phyloP scores from a whole-genome alignment of 2,797 vertebrate genomes.

The Scleropages formosus region DNA sequence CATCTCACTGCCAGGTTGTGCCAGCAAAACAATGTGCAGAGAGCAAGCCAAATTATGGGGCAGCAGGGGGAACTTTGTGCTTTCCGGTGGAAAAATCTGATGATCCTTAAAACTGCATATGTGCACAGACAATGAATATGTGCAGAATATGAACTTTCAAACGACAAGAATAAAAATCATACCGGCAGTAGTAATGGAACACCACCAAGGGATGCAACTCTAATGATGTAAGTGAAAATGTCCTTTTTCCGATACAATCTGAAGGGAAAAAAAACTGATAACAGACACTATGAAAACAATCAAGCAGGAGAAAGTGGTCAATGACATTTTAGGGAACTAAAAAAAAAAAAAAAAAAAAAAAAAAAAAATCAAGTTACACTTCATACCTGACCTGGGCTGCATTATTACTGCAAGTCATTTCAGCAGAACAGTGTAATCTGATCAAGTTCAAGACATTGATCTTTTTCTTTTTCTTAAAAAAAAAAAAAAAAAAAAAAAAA shows the following conservation, averaged over 20 bases:
- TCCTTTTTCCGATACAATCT: not conserved
- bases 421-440: conserved; percentile 2
- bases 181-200: not conserved
- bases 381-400: not conserved
- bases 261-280: not conserved
- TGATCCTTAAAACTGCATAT: not conserved
- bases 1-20: conserved; percentile 54
- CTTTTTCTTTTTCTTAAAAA: not conserved
- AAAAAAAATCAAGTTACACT: too few species aligned
- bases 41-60: conserved; percentile 46
- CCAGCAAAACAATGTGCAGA: conserved; percentile 42
- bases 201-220: not conserved
- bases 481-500: too few species aligned
- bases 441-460: not conserved
- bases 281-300: not conserved
- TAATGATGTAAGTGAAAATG: too few species aligned
- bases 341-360: too few species aligned
- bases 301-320: too few species aligned
- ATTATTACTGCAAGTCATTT: conserved; percentile 4
- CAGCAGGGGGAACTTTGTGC: conserved; percentile 35
- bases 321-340: too few species aligned
- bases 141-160: not conserved
- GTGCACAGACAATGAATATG: not conserved
- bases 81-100: conserved; percentile 17
- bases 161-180: not conserved